Percentiles rank a stretch among this genome's conserved stretches.
Evolutionary conservation across 2,888 invertebrate genomes (phyloP).

Genomic region (Sacculina carcini): DNA sequence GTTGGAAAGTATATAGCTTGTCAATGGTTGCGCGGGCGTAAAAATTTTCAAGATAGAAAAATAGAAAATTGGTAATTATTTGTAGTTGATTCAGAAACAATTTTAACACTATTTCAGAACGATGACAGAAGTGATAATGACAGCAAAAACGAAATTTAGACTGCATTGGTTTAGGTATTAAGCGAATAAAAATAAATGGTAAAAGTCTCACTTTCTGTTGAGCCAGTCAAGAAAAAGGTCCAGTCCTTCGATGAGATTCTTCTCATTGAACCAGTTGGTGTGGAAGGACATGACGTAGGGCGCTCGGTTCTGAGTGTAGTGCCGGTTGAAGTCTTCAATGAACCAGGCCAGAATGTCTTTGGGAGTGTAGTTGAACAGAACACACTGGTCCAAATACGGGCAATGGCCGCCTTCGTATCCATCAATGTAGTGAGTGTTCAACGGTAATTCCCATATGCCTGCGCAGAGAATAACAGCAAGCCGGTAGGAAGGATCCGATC

Average conservation of each 20-base stretch:
- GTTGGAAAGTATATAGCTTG: too few species aligned
- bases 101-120: too few species aligned
- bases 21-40: too few species aligned
- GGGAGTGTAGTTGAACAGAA: constrained; percentile 55
- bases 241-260: constrained; percentile 49
- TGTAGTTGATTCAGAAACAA: too few species aligned
- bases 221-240: constrained; percentile 54
- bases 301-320: constrained; percentile 35
- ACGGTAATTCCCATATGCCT: constrained; percentile 75
- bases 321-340: constrained; percentile 57
- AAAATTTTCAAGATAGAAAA: too few species aligned
- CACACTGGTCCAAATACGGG: constrained; percentile 72
- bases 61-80: too few species aligned
- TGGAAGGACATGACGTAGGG: constrained; percentile 86
- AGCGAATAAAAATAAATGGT: constrained; percentile 1
- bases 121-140: background rate
- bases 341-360: constrained; percentile 42
- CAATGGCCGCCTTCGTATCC: constrained; percentile 67
- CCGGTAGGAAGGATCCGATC: too few species aligned
- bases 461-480: too few species aligned
- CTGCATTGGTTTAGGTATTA: background rate
- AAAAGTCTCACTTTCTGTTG: background rate
- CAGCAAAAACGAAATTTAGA: background rate
- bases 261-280: constrained; percentile 85
- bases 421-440: constrained; percentile 56